Percentiles rank a stretch among this genome's conserved stretches.
Evolutionary conservation across 2,888 invertebrate species (phyloP).

Genomic region (Philonicus albiceps): DNA sequence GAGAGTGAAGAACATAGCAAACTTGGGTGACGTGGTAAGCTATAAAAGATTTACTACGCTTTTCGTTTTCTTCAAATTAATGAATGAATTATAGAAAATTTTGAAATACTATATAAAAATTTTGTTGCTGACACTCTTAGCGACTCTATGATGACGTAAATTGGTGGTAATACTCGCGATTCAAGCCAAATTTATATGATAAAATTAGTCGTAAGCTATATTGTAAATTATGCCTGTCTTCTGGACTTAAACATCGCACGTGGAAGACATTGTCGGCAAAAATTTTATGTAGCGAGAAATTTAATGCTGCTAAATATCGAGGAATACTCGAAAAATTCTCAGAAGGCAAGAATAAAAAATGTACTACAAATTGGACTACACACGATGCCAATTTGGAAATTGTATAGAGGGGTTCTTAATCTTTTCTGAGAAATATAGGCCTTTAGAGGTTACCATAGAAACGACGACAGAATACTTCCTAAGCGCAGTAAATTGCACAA

Average conservation of each 20-base stretch:
- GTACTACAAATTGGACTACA: not conserved
- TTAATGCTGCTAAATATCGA: not conserved
- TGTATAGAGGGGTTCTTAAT: not conserved
- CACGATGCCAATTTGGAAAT: not conserved
- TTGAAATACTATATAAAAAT: not conserved
- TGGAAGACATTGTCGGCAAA: not conserved
- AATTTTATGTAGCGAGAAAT: not conserved
- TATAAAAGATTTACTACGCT: not conserved
- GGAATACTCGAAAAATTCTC: not conserved
- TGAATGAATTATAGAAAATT: not conserved
- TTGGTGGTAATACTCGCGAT: not conserved
- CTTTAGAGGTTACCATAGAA: not conserved
- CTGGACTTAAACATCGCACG: not conserved
- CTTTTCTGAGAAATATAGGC: not conserved
- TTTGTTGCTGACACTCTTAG: not conserved
- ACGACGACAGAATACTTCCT: not conserved
- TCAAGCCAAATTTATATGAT: not conserved
- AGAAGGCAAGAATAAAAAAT: not conserved
- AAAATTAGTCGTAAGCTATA: not conserved
- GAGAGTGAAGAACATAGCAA: not conserved
- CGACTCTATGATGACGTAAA: not conserved
- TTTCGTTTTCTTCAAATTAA: not conserved
- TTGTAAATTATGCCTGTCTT: not conserved
- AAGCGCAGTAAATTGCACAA: slow-evolving; percentile 2
- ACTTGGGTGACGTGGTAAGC: not conserved